Conservation (phyloP, 2,888 invertebrate species). For the Ormyrus rosae region DNA sequence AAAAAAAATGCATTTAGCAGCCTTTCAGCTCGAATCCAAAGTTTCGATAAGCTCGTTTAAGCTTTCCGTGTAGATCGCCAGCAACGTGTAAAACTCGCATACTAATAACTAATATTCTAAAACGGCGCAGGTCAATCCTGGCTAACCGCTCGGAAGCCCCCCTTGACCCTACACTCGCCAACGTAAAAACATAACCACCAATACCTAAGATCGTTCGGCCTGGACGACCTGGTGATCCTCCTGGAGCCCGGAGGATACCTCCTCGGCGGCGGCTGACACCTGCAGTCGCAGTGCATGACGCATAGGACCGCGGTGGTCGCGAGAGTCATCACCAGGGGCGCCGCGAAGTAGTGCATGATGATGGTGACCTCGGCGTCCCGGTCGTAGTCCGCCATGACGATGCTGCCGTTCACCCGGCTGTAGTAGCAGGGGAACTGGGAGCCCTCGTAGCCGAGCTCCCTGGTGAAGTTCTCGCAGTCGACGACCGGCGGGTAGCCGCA, state of each 20-base stretch:
- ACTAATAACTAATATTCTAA: background rate
- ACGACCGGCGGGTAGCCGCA: slow-evolving; percentile 89
- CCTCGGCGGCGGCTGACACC: slow-evolving; percentile 81
- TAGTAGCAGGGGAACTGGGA: slow-evolving; percentile 83
- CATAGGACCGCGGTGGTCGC: slow-evolving; percentile 91
- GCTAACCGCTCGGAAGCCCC: slow-evolving; percentile 45
- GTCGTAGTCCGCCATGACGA: slow-evolving; percentile 90
- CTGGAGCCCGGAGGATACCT: slow-evolving; percentile 36
- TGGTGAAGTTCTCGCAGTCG: slow-evolving; percentile 86
- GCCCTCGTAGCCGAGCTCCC: slow-evolving; percentile 83
- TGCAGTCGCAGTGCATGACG: slow-evolving; percentile 91
- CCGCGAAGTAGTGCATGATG: slow-evolving; percentile 89
- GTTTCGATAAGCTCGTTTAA: slow-evolving; percentile 6
- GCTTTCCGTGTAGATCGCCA: slow-evolving; percentile 28
- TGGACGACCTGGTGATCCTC: slow-evolving; percentile 56
- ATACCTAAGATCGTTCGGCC: slow-evolving; percentile 80
- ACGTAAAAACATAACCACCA: slow-evolving; percentile 61
- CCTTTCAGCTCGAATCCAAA: background rate
- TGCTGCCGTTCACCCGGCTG: slow-evolving; percentile 87
- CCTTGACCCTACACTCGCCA: slow-evolving; percentile 55
- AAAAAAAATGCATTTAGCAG: no score
- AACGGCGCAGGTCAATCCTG: slow-evolving; percentile 29
- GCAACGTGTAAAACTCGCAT: slow-evolving; percentile 7
- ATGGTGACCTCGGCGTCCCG: slow-evolving; percentile 88
- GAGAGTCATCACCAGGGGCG: slow-evolving; percentile 89